These are phyloP conservation scores for Danio aesculapii DNA, from an alignment of 2,797 vertebrate species.

Conservation along the genomic window DNA sequence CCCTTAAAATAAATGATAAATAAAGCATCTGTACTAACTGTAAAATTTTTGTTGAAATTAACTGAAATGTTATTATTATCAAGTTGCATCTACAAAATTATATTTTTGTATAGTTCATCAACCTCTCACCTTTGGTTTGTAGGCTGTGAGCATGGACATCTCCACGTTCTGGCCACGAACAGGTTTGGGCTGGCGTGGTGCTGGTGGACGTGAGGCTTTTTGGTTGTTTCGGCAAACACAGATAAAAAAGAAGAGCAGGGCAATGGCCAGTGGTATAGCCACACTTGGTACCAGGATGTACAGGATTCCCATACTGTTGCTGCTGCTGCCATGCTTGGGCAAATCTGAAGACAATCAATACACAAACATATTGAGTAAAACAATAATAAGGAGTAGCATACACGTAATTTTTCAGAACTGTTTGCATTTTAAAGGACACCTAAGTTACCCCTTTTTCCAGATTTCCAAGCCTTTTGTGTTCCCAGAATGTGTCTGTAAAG, in stretches of 20 bases:
- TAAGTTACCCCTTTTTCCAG: no score
- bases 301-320: conserved; percentile 92
- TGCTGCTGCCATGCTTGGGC: conserved; percentile 80
- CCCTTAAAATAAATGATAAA: no score
- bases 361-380: neutral
- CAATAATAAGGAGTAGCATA: neutral
- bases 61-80: no score
- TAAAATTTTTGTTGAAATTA: neutral
- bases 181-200: conserved; percentile 90
- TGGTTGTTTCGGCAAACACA: conserved; percentile 98
- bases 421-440: neutral
- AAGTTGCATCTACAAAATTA: no score
- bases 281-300: conserved; percentile 98
- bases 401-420: neutral
- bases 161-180: conserved; percentile 96
- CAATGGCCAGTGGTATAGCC: conserved; percentile 93
- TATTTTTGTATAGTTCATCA: no score
- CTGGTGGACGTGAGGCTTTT: conserved; percentile 87
- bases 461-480: no score
- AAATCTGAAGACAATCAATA: conserved; percentile 77
- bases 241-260: conserved; percentile 96
- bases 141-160: conserved; percentile 97
- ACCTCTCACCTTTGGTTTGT: conserved; percentile 91
- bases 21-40: no score
- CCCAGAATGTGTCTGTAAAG: no score